Percentiles rank a stretch among this genome's conserved stretches.
phyloP scores from a whole-genome alignment of 2,888 invertebrate species.

The Achlya flavicornis region DNA sequence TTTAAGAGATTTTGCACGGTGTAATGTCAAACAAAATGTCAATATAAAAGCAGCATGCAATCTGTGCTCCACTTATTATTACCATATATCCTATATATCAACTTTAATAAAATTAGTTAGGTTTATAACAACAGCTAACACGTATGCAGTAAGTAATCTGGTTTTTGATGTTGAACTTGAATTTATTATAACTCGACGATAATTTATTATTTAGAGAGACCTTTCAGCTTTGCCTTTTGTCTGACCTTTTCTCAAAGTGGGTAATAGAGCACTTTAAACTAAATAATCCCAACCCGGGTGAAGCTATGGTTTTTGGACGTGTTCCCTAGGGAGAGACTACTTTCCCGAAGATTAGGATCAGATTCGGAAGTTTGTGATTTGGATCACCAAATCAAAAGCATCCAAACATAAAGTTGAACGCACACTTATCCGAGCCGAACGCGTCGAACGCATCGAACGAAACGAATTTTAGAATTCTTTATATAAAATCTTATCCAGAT shows the following conservation, averaged over 20 bases:
- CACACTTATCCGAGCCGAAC: too few species aligned
- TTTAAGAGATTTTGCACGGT: background rate
- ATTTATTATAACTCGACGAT: background rate
- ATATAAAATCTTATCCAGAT: too few species aligned
- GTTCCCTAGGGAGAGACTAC: too few species aligned
- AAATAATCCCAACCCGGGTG: background rate
- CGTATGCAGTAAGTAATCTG: background rate
- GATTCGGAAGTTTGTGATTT: too few species aligned
- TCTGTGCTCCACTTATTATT: background rate
- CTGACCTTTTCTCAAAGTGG: background rate
- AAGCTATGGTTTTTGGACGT: too few species aligned
- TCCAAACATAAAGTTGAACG: too few species aligned
- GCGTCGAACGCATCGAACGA: too few species aligned
- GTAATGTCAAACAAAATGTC: conserved; percentile 1
- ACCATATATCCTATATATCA: too few species aligned
- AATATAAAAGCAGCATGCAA: conserved; percentile 1
- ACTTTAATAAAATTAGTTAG: background rate
- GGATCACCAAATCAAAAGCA: too few species aligned
- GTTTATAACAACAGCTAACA: background rate
- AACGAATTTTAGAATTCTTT: too few species aligned
- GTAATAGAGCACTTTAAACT: background rate
- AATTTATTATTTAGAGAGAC: background rate
- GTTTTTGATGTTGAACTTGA: background rate
- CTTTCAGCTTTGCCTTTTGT: background rate
- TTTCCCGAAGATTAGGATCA: too few species aligned